These are phyloP conservation scores for Chauna torquata DNA, from an alignment of 2,113 vertebrate genomes.

Conservation along the genomic window DNA sequence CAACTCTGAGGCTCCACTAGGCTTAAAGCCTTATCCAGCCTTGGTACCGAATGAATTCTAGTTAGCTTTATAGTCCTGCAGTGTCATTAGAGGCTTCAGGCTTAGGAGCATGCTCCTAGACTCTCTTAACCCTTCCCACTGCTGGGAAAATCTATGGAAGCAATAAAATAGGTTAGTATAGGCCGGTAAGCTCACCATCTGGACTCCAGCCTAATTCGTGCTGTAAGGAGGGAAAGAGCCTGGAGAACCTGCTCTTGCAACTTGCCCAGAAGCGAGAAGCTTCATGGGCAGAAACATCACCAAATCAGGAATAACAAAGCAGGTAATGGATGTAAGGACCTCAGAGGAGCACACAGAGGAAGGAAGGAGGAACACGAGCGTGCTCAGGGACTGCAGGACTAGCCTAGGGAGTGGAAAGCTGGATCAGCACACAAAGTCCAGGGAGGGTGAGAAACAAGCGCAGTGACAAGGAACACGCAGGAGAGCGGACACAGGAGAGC, in stretches of 20 bases:
- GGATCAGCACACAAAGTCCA: background rate
- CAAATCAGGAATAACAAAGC: background rate
- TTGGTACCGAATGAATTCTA: background rate
- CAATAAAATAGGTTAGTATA: background rate
- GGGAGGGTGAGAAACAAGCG: background rate
- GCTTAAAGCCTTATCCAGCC: background rate
- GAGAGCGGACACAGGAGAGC: background rate
- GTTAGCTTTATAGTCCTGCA: background rate
- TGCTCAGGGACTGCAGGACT: background rate
- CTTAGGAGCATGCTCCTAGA: background rate
- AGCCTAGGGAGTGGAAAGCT: rapidly evolving
- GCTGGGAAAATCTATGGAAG: background rate
- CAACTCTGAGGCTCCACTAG: background rate
- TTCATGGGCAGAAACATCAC: background rate
- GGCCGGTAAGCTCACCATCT: background rate
- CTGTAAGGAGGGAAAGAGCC: background rate
- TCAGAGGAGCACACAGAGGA: background rate
- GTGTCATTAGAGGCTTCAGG: background rate
- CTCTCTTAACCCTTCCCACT: background rate
- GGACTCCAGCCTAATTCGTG: background rate
- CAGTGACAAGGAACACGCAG: background rate
- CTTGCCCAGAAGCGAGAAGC: background rate
- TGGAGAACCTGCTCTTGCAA: background rate
- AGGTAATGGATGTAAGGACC: background rate
- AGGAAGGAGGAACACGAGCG: background rate